These are phyloP conservation scores for Achlya flavicornis DNA, from an alignment of 2,888 invertebrate species.

Conservation along the genomic window DNA sequence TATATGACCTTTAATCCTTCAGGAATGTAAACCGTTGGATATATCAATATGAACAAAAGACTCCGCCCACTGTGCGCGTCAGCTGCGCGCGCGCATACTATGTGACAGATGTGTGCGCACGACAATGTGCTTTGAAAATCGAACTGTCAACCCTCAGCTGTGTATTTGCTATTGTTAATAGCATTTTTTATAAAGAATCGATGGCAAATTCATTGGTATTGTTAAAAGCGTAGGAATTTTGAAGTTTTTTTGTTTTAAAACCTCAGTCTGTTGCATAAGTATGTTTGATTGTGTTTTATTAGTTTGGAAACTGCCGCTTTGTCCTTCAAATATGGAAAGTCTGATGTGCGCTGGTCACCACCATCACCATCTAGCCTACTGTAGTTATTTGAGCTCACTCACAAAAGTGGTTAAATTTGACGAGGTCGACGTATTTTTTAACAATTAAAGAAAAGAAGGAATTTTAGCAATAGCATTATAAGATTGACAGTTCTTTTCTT, in stretches of 20 bases:
- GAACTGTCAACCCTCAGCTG: constrained; percentile 7
- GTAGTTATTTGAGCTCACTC: too few relatives aligned
- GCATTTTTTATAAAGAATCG: not conserved
- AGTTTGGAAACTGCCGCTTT: too few relatives aligned
- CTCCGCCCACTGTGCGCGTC: constrained; percentile 4
- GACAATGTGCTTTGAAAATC: not conserved
- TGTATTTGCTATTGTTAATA: not conserved
- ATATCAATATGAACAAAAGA: constrained; percentile 6
- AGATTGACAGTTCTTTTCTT: too few relatives aligned
- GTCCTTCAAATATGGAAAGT: too few relatives aligned
- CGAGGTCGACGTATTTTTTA: too few relatives aligned
- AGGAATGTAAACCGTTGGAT: constrained; percentile 3
- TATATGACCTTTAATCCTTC: not conserved
- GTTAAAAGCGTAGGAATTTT: not conserved
- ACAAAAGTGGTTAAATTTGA: too few relatives aligned
- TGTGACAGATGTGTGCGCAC: constrained; percentile 4
- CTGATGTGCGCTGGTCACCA: too few relatives aligned
- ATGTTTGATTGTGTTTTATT: too few relatives aligned
- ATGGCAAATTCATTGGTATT: not conserved
- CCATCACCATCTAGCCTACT: too few relatives aligned
- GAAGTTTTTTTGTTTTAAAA: not conserved
- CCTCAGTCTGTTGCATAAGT: too few relatives aligned
- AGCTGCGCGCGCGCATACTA: constrained; percentile 5
- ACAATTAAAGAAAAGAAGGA: too few relatives aligned
- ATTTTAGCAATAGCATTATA: too few relatives aligned